Conservation (phyloP, 1,140 invertebrate species). For the Dolichoris vasculosae region DNA sequence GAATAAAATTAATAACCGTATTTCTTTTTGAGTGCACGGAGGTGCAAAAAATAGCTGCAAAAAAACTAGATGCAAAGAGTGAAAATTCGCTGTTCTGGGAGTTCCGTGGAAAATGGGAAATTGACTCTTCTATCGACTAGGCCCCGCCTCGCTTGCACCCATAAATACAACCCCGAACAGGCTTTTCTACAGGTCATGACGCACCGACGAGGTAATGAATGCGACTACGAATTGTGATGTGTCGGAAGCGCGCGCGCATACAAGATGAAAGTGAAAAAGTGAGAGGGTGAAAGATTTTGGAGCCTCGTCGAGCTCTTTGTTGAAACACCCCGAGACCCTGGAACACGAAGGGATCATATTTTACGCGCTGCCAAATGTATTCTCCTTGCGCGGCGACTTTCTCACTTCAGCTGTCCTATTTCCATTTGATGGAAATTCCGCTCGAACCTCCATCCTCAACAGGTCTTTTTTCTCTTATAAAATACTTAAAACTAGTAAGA, state of each 20-base stretch:
- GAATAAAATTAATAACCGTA: not conserved
- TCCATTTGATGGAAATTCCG: not conserved
- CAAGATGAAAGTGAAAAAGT: not conserved
- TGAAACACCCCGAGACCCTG: too few relatives aligned
- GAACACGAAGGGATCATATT: not conserved
- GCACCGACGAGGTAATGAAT: not conserved
- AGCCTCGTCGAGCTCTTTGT: not conserved
- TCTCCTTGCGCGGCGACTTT: not conserved
- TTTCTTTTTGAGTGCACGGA: not conserved
- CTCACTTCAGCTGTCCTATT: not conserved
- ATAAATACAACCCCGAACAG: not conserved
- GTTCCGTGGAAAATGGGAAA: constrained; percentile 21
- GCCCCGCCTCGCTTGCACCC: not conserved
- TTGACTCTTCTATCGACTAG: not conserved
- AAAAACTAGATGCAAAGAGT: not conserved
- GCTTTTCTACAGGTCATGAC: not conserved
- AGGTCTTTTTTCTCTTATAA: not conserved
- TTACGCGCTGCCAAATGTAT: not conserved
- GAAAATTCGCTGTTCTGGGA: not conserved
- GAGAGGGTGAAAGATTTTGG: not conserved
- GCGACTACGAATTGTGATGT: not conserved
- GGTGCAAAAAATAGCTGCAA: not conserved
- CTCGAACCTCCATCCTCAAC: not conserved
- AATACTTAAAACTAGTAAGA: not conserved
- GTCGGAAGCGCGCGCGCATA: too few relatives aligned